Percentiles rank a stretch among this genome's conserved stretches.
Conservation (phyloP, 2,113 vertebrate species). For the Rhizomys pruinosus region DNA sequence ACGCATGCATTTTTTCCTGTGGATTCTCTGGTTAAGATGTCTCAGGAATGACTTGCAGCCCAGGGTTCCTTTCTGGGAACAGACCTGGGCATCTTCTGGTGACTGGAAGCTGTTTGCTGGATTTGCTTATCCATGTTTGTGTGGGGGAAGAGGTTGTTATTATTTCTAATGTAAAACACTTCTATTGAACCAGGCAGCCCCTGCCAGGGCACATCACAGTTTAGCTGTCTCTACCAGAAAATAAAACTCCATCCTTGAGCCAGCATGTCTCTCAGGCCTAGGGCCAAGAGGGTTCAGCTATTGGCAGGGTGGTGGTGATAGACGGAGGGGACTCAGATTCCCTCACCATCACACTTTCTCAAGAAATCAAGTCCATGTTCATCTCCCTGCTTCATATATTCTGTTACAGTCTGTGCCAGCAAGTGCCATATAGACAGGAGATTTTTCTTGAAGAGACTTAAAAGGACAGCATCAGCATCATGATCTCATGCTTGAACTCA, state of each 20-base stretch:
- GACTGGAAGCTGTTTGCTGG: background rate
- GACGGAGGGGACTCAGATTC: background rate
- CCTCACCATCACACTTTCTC: constrained; percentile 35
- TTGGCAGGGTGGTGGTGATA: constrained; percentile 37
- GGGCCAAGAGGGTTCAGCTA: constrained; percentile 31
- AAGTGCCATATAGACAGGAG: background rate
- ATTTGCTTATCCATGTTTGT: constrained; percentile 44
- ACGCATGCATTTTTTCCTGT: background rate
- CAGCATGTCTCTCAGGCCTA: constrained; percentile 53
- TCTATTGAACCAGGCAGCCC: background rate
- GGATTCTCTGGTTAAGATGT: background rate
- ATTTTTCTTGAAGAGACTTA: background rate
- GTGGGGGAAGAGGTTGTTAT: background rate
- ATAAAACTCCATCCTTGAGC: background rate
- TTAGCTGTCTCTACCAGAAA: constrained; percentile 43
- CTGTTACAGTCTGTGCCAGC: background rate
- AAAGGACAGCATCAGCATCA: constrained; percentile 5
- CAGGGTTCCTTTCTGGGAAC: background rate
- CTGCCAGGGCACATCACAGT: constrained; percentile 57
- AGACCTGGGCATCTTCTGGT: background rate
- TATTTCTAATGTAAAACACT: constrained; percentile 65
- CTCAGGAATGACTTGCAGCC: background rate
- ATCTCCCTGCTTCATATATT: constrained; percentile 38
- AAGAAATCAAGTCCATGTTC: constrained; percentile 36
- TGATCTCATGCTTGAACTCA: background rate